Conservation (phyloP, 2,113 vertebrate genomes). For the Semnornis frantzii region DNA sequence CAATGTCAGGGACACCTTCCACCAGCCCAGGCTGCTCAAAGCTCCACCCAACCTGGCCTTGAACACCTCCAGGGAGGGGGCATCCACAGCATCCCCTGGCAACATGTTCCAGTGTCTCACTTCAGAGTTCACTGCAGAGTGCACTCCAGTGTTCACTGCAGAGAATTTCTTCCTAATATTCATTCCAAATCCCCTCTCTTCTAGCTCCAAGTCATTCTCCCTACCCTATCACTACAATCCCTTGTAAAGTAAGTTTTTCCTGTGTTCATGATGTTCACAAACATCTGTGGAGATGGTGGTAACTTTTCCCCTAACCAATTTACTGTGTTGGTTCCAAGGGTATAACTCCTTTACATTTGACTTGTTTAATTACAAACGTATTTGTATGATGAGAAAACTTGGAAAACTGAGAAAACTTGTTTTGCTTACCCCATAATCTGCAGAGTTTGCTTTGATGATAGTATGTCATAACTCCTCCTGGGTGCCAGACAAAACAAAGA, state of each 20-base stretch:
- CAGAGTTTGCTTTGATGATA: conserved; percentile 55
- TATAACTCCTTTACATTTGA: background rate
- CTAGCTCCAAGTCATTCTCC: no score
- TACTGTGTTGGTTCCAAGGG: background rate
- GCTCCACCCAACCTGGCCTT: no score
- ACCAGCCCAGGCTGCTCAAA: no score
- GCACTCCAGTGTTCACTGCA: no score
- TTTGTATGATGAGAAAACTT: background rate
- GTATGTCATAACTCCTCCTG: conserved; percentile 38
- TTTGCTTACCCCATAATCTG: conserved; percentile 24
- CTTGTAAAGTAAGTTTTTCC: background rate
- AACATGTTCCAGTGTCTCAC: no score
- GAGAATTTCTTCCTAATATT: no score
- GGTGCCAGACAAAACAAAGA: conserved; percentile 64
- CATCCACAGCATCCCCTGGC: no score
- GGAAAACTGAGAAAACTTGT: conserved; percentile 35
- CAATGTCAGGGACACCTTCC: no score
- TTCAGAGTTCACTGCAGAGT: no score
- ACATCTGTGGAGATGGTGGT: background rate
- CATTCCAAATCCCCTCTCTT: no score
- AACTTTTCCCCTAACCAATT: background rate
- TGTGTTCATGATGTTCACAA: background rate
- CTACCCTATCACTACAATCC: no score
- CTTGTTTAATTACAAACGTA: background rate
- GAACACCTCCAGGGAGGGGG: no score